Base-by-base conservation (phyloP, 2,113 vertebrate genomes). In the Myotis brandtii region DNA sequence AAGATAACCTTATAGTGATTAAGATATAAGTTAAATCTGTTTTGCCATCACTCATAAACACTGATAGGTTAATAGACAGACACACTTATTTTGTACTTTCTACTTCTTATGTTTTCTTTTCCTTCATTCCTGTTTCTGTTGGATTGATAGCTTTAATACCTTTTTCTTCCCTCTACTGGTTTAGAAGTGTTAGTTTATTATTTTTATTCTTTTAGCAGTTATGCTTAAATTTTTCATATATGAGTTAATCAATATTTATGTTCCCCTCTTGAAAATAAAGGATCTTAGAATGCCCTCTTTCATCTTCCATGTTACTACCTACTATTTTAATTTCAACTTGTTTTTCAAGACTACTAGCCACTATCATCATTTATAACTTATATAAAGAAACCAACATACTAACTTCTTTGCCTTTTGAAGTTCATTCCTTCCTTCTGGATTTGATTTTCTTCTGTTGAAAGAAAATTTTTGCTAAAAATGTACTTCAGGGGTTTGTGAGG, bases 401-500 rank as follows among this genome's bases (percentile, higher is more conserved):
- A 82, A 86, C 6, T 43, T 88, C 11, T 52, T 59, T 13, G 25
- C 9, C 62, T 69, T 90, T 83, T 32, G 25, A 17, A 34, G n/a
- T 62, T 37, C 30, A n/a, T n/a, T 82, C 25, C 34, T 89, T 86
- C 46, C 34, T 86, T 93, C 30, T 96, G n/a, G 12, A 40, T 90
- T 89, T 94, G 56, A 52, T 90, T 93, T 73, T 52, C 64, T 88
- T 66, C 34, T 85, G 5, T 2, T 86, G 37, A 92, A 81, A 43
- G 6, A 43, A 43, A 43, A 43, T 43, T 43, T 43, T 43, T 43
- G 43, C 43, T 43, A 43, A 43, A 43, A 43, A 43, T 43, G 56
- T 25, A 59, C 56, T 59, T 59, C 56, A 25, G 21, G 56, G 56
- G 9, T 59, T 59, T 54, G 9, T 79, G 32, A 86, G n/a, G 11